A percentile compares a stretch with the other conserved stretches of the same genome.
phyloP scores from a whole-genome alignment of 1,140 invertebrate species.

The Tachypleus tridentatus region DNA sequence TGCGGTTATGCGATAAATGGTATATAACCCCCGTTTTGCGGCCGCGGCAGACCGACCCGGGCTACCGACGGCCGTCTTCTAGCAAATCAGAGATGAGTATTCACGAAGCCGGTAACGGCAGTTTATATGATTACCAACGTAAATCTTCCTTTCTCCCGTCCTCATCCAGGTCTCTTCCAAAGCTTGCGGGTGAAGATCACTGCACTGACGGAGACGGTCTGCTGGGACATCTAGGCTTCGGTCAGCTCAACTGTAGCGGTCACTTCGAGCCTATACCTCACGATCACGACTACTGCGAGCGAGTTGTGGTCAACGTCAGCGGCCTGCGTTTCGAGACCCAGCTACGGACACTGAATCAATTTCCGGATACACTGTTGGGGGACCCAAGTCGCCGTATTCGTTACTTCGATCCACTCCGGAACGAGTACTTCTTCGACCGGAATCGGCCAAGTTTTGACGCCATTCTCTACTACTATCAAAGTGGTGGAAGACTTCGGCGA shows the following conservation, averaged over 20 bases:
- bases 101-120: constrained; percentile 1
- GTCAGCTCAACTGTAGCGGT: not conserved
- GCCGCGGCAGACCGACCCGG: constrained; percentile 54
- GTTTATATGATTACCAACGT: not conserved
- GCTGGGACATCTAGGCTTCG: too few relatives aligned
- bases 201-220: constrained; percentile 36
- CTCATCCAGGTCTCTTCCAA: constrained; percentile 80
- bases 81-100: constrained; percentile 1
- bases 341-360: constrained; percentile 93
- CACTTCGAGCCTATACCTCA: constrained; percentile 90
- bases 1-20: constrained; percentile 90
- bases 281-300: constrained; percentile 93
- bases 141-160: constrained; percentile 14
- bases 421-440: constrained; percentile 99
- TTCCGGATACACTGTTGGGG: constrained; percentile 95
- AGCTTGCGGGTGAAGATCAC: constrained; percentile 86
- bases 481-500: constrained; percentile 84
- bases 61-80: constrained; percentile 45
- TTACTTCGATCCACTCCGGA: constrained; percentile 94
- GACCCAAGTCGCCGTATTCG: constrained; percentile 25
- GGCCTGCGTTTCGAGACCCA: constrained; percentile 98
- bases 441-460: constrained; percentile 96
- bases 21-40: constrained; percentile 87
- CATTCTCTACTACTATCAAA: constrained; percentile 99
- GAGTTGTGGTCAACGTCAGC: constrained; percentile 96